These are phyloP conservation scores for Euwallacea fornicatus DNA, from an alignment of 1,140 invertebrate genomes.

Conservation along the genomic window DNA sequence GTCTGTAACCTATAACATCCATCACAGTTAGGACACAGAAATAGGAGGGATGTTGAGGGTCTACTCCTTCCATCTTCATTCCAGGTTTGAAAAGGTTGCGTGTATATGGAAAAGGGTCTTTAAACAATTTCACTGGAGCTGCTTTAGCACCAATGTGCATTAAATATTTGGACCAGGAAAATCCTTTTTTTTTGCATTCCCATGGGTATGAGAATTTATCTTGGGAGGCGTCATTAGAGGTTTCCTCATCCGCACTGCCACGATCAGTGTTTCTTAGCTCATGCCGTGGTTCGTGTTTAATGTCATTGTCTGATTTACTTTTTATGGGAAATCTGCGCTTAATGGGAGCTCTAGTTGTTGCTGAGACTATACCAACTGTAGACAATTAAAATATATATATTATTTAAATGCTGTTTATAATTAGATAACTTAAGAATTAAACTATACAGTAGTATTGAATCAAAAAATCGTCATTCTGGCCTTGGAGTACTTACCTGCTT, in stretches of 20 bases:
- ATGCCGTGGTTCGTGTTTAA: slow-evolving; percentile 20
- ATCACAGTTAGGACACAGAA: slow-evolving; percentile 87
- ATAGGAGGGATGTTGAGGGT: slow-evolving; percentile 85
- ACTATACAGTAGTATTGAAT: too few relatives aligned
- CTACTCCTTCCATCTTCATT: slow-evolving; percentile 93
- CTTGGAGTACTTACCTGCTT: too few relatives aligned
- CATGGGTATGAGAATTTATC: slow-evolving; percentile 60
- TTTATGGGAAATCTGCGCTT: slow-evolving; percentile 23
- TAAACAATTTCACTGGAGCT: slow-evolving; percentile 76
- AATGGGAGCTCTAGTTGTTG: too few relatives aligned
- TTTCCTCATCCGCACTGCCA: slow-evolving; percentile 42
- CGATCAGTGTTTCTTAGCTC: slow-evolving; percentile 9
- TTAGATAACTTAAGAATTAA: too few relatives aligned
- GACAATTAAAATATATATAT: not conserved
- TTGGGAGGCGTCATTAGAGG: slow-evolving; percentile 45
- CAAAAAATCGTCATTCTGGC: too few relatives aligned
- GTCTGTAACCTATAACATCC: slow-evolving; percentile 79
- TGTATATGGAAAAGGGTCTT: slow-evolving; percentile 71
- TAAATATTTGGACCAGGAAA: slow-evolving; percentile 76
- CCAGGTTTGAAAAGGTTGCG: slow-evolving; percentile 78
- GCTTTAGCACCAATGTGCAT: slow-evolving; percentile 70
- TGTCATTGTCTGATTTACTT: slow-evolving; percentile 33
- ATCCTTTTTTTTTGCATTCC: slow-evolving; percentile 68
- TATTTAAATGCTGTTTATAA: not conserved
- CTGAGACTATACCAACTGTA: not conserved